Evolutionary conservation across 2,797 vertebrate genomes (phyloP), one percentile per base, ranked within the genome.

Genomic region (Anabas testudineus): DNA sequence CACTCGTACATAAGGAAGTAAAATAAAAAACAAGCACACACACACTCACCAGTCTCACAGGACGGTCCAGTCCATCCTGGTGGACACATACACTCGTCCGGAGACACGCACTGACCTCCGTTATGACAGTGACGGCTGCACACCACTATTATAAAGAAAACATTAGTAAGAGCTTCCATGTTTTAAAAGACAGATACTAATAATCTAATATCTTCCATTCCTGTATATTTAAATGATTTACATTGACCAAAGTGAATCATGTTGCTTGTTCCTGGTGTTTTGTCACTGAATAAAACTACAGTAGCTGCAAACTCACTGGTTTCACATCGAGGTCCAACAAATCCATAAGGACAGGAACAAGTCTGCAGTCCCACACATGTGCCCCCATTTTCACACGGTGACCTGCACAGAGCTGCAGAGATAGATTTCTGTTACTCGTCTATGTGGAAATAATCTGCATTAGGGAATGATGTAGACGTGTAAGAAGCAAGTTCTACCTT

Each of bases 341-440:
- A 96, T 24, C 95, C 95, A 0, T 95, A 94, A 12, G 83, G 94
- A 87, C 94, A 96, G 0, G 95, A 95, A 5, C 95, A 96, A 2
- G 90, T 94, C 65, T 95, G 94, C 5, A 70, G 90, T 21, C 91
- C 87, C n/a, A 95, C 87, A 2, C 95, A 96, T 2, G 83, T 87
- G 53, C 95, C 95, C 80, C 93, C 93, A 0, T 95, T 90, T 62
- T 94, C 84, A 85, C 95, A 96, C 0, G 91, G 83, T 0, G 59
- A 81, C 68, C 90, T 87, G 84, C 95, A 96, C 69, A 93, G 63
- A 76, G 92, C 68, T 89, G 80, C 58, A 54, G 2, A 57, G 7
- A 59, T 1, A 21, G 16, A 18, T 6, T 21, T 34, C 7, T 15
- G 0, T 43, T 15, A 14, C 30, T 22, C 51, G n/a, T 42, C 42